Conservation (phyloP, 2,113 vertebrate genomes). For the Prionailurus viverrinus region DNA sequence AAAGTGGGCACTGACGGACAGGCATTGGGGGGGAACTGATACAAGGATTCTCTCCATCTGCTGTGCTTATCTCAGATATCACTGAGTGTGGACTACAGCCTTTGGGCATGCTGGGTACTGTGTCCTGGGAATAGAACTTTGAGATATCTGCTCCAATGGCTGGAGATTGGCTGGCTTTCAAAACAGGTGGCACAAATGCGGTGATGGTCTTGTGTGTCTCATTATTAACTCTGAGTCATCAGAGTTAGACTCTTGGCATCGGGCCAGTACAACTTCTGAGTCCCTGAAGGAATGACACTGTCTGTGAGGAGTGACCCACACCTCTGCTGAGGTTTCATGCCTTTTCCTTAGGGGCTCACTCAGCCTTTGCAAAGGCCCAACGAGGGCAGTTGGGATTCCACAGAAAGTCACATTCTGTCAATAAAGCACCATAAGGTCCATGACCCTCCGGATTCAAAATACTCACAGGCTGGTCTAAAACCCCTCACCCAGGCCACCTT, state of each 20-base stretch:
- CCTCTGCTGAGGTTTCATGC: not conserved
- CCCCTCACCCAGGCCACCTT: not conserved
- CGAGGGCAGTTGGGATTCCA: not conserved
- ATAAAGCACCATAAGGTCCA: not conserved
- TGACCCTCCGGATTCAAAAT: not conserved
- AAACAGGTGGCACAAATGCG: not conserved
- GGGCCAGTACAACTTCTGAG: not conserved
- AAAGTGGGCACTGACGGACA: not conserved
- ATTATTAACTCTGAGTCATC: not conserved
- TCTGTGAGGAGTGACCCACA: not conserved
- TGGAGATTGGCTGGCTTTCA: not conserved
- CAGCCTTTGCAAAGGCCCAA: not conserved
- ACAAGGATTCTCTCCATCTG: not conserved
- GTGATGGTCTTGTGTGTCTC: not conserved
- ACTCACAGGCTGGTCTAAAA: not conserved
- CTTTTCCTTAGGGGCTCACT: not conserved
- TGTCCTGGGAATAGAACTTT: not conserved
- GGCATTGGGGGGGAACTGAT: not conserved
- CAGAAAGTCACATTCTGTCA: not conserved
- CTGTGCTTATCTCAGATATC: not conserved
- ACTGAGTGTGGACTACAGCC: rapidly evolving
- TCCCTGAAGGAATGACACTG: not conserved
- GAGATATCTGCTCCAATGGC: not conserved
- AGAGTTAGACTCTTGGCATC: not conserved
- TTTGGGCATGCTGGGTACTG: too few species aligned